Conservation (phyloP, 2,888 invertebrate genomes). For the Apodemia duryi region DNA sequence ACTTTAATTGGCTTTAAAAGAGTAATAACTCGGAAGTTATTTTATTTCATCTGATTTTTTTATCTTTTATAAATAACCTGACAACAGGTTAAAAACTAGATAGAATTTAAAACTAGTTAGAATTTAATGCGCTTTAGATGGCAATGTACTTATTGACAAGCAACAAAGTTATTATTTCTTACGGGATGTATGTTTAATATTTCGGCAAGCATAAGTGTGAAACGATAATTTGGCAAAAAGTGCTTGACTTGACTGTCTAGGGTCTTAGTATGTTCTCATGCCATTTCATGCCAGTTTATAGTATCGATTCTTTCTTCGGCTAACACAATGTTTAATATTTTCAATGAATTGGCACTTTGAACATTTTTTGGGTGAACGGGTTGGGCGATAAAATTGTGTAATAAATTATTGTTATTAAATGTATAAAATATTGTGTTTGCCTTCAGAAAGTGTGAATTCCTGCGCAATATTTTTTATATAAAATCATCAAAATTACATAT, state of each 20-base stretch:
- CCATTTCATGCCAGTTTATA: background rate
- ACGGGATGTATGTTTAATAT: no score
- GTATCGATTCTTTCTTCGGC: slow-evolving; percentile 1
- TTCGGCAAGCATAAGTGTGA: no score
- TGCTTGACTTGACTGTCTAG: background rate
- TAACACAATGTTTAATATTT: slow-evolving; percentile 1
- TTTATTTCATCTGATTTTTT: background rate
- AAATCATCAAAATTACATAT: slow-evolving; percentile 5
- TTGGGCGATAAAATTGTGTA: slow-evolving; percentile 27
- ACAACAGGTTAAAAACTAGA: no score
- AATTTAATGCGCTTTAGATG: background rate
- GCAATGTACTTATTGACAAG: background rate
- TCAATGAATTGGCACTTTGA: slow-evolving; percentile 5
- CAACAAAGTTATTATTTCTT: background rate
- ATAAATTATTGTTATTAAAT: background rate
- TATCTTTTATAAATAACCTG: background rate
- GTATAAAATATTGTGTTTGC: slow-evolving; percentile 55
- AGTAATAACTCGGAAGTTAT: slow-evolving; percentile 11
- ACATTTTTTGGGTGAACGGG: background rate
- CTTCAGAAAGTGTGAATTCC: slow-evolving; percentile 63
- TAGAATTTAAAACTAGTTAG: no score
- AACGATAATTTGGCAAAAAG: background rate
- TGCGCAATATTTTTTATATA: slow-evolving; percentile 23
- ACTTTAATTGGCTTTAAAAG: slow-evolving; percentile 23
- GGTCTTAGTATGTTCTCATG: background rate